phyloP scores from a whole-genome alignment of 2,113 vertebrate species.

The Sclerurus mexicanus region DNA sequence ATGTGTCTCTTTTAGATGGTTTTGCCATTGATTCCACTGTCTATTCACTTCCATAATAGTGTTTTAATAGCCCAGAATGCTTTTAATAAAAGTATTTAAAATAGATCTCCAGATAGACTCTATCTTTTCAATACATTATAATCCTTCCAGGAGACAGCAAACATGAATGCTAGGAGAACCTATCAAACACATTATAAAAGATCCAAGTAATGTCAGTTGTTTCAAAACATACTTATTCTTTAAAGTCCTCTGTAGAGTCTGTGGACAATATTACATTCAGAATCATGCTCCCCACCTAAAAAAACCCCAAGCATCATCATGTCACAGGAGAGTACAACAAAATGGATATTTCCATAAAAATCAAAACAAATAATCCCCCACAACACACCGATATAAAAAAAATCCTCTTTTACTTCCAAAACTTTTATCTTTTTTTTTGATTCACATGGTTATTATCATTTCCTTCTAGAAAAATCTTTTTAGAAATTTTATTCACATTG shows the following conservation, averaged over 20 bases:
- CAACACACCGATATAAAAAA: not conserved
- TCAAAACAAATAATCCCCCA: not conserved
- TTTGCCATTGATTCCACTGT: not conserved
- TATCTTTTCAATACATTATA: conserved; percentile 1
- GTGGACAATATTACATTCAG: not conserved
- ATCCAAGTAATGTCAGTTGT: not conserved
- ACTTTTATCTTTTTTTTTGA: too few species aligned
- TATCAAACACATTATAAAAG: not conserved
- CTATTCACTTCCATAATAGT: not conserved
- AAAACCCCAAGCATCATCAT: not conserved
- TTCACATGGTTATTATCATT: not conserved
- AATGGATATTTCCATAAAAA: not conserved
- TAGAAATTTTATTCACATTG: not conserved
- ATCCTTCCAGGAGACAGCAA: not conserved
- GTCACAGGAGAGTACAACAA: not conserved
- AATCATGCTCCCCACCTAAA: not conserved
- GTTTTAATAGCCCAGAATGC: not conserved
- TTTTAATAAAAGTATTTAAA: conserved; percentile 25
- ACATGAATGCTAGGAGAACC: not conserved
- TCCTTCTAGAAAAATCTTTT: not conserved
- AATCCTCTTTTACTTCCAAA: not conserved
- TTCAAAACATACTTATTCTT: not conserved
- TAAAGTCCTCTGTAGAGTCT: not conserved
- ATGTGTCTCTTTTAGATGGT: not conserved
- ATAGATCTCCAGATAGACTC: not conserved